Evolutionary conservation across 2,113 vertebrate species (phyloP).

Genomic region (Mystacornis crossleyi): DNA sequence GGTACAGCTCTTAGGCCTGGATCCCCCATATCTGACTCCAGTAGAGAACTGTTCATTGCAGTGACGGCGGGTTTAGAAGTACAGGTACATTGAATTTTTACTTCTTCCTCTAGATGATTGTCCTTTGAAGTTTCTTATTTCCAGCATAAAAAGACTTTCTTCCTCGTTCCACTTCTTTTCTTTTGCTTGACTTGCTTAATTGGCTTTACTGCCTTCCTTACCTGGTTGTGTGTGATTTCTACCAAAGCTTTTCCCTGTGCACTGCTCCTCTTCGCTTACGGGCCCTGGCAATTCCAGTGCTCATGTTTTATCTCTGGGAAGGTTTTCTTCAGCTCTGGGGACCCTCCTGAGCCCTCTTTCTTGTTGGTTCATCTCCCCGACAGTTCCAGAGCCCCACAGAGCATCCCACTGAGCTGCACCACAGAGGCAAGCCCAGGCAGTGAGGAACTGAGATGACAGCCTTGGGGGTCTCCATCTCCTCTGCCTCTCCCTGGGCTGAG

Average conservation of each 20-base stretch:
- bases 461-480: background rate
- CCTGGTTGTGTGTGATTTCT: background rate
- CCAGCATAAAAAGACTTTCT: background rate
- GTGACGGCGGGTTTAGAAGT: background rate
- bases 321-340: background rate
- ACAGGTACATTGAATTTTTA: background rate
- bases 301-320: background rate
- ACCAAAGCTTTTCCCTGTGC: background rate
- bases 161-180: background rate
- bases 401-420: background rate
- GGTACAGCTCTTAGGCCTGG: background rate
- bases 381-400: accelerated
- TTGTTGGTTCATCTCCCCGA: background rate
- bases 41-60: background rate
- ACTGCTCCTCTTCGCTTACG: accelerated
- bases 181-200: background rate
- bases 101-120: background rate
- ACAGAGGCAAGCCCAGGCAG: background rate
- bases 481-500: background rate
- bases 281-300: accelerated
- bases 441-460: background rate
- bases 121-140: background rate
- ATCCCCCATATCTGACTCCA: background rate
- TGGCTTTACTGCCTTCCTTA: background rate
- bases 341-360: background rate